Base-by-base conservation (phyloP, 2,888 invertebrate genomes). In the Meiosimyza platycephala region DNA sequence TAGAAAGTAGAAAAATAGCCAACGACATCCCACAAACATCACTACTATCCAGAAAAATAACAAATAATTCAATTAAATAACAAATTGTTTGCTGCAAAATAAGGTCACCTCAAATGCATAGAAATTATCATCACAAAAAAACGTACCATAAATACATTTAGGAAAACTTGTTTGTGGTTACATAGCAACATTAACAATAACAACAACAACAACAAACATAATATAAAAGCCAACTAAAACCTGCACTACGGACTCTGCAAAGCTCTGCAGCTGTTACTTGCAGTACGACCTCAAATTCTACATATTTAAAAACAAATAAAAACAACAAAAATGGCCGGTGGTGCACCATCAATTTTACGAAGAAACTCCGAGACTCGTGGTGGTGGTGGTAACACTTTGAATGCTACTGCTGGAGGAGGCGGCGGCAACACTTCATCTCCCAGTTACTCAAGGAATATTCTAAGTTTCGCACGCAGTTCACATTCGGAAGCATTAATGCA, bases 401-500 rank as follows among this genome's bases (percentile, higher is more conserved):
- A 28, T 68, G 68, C 28, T 60, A 15, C n/a, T 54, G 66, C 13
- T 7, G 54, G 33, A 18, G 54, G 11, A 40, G 54, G 48, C 7
- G 62, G 16, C 48, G 74, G 67, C 7, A 74, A 74, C 22, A 51
- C 52, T 6, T 47, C 72, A 12, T 71, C 76, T 66, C 16, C 77
- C n/a, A 57, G 74, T 28, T 78, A 73, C 50, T 74, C 76, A 6
- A 73, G 76, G 22, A 76, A 76, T 59, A 72, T 69, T 55, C 72
- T 75, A 48, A 78, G 75, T 66, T 77, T 76, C 72, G 74, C 75
- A 73, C 73, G 76, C 47, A 77, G 74, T 22, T 76, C 76, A 54
- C 79, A 79, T 60, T 76, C 79, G 33, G 79, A 79, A n/a, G 76
- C 77, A 72, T 75, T 85, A 15, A 74, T 85, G 75, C 77, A 78